phyloP scores from a whole-genome alignment of 1,140 invertebrate species.

The Brachionus sp. region DNA sequence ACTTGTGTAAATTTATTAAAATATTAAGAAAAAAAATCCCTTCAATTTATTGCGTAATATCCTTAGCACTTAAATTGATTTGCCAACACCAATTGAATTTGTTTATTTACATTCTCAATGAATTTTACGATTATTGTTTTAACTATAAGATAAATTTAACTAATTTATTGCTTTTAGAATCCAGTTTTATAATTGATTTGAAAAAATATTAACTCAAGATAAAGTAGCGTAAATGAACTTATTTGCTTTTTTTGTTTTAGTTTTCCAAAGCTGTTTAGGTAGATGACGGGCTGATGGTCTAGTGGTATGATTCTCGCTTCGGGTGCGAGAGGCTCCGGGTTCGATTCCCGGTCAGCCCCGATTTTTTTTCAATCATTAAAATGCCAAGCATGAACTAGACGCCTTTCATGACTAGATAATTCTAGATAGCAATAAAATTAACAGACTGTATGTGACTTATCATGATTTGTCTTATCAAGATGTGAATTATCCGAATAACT shows the following conservation, averaged over 20 bases:
- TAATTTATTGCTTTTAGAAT: neutral
- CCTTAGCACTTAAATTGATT: constrained; percentile 5
- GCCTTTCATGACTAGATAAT: neutral
- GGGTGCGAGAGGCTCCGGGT: neutral
- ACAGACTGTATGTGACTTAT: constrained; percentile 34
- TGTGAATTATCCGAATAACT: neutral
- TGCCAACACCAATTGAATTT: neutral
- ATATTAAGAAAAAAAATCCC: neutral
- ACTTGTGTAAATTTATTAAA: neutral
- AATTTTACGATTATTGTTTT: neutral
- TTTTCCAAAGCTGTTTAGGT: neutral
- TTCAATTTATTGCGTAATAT: neutral
- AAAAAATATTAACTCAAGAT: neutral
- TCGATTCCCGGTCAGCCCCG: constrained; percentile 2
- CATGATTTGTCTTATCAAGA: constrained; percentile 13
- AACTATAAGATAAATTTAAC: neutral
- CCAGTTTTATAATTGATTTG: neutral
- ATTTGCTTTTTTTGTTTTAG: neutral
- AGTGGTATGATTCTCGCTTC: constrained; percentile 19
- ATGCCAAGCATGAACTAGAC: neutral
- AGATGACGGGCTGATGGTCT: constrained; percentile 1
- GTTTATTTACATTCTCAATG: neutral
- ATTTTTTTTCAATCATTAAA: neutral
- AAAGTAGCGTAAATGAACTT: neutral
- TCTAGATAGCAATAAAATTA: neutral